Evolutionary conservation across 35 echinoderm and acorn worm species (phyloP), one percentile per base, ranked within the genome.

Genomic region (Apostichopus japonicus): DNA sequence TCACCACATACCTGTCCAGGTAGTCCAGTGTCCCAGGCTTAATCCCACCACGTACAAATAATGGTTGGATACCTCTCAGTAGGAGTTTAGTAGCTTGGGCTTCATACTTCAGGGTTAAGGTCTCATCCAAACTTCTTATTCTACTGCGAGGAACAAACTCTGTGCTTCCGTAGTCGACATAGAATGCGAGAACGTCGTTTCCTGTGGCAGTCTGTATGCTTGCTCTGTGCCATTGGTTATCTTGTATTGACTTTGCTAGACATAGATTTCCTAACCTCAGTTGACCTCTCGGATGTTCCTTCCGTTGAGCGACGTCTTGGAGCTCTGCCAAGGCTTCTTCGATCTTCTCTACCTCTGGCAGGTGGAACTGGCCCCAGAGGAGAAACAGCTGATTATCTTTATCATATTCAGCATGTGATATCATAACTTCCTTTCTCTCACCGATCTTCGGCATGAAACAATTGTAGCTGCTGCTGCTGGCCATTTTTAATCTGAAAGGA

Each of bases 101-200:
- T 54, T 90, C 79, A 70, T 92, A 53, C 21, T 83, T 90, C 61
- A 97, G 78, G 23, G 92, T 65, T 1, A 87, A 63, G 6, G 59
- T 73, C 33, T 92, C 75, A 78, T 91, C 90, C 27, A 83, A 65
- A n/a, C 19, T 90, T 70, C 93, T 24, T 14, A 97, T 92, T 25
- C 90, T 77, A 10, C 61, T 93, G 57, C 91, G 77, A 56, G 96
- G 96, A 53, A 97, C 92, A 55, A 97, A 95, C 33, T 97, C 96
- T 16, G 96, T 97, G 93, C 94, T 97, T 4, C 96, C 96, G 53
- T 95, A 94, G 63, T 97, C 96, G 10, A 97, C 93, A 87, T 94
- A 97, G 23, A 90, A 97, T n/a, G 93, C 93, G 56, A 97, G 92
- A 24, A 97, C 96, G 72, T 97, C 96, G 75, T 97, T 97, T 55